These are phyloP conservation scores for Linepithema humile DNA, from an alignment of 1,140 invertebrate genomes.

Conservation along the genomic window DNA sequence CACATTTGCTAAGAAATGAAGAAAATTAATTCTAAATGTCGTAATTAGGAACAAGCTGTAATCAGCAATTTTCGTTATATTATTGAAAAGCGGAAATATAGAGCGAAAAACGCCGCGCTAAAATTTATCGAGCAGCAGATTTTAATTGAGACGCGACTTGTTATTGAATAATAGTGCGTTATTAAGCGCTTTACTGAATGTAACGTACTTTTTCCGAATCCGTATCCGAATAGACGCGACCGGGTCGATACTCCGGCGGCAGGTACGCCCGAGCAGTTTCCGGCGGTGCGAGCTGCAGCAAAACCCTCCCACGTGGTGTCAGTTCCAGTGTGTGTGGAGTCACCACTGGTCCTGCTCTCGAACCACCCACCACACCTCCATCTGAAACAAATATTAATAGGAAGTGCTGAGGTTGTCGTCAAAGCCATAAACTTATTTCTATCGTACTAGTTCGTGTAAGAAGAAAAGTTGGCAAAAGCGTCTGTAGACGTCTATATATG, in stretches of 20 bases:
- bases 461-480: not conserved
- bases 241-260: slow-evolving; percentile 85
- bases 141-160: not conserved
- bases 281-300: slow-evolving; percentile 81
- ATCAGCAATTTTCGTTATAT: not conserved
- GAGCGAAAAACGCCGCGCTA: not conserved
- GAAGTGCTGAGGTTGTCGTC: not conserved
- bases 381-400: slow-evolving; percentile 82
- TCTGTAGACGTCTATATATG: no score
- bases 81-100: not conserved
- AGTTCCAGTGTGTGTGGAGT: slow-evolving; percentile 85
- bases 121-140: not conserved
- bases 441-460: not conserved
- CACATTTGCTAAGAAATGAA: not conserved
- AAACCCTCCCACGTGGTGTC: slow-evolving; percentile 84
- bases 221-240: slow-evolving; percentile 84
- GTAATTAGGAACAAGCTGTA: no score
- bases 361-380: slow-evolving; percentile 84
- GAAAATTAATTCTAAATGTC: not conserved
- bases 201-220: slow-evolving; percentile 85
- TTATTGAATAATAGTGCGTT: slow-evolving; percentile 22
- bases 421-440: slow-evolving; percentile 9
- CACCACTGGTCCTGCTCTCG: slow-evolving; percentile 83
- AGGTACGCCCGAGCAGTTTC: slow-evolving; percentile 85
- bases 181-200: slow-evolving; percentile 16